Evolutionary conservation across 2,888 invertebrate genomes (phyloP), one percentile per base, ranked within the genome.

Genomic region (Cheilosia urbana): DNA sequence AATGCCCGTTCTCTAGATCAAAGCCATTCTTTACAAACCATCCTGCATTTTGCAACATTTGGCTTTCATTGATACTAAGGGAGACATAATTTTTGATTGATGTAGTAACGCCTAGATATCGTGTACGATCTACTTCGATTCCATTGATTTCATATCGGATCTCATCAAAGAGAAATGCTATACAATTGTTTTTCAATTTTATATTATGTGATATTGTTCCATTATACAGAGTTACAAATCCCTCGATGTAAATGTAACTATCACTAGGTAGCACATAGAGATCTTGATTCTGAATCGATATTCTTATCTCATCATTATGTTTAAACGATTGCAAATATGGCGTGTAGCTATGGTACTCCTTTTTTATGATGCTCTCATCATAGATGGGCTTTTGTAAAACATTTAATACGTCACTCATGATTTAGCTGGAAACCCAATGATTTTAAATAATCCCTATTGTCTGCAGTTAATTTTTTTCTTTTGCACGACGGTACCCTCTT

Each of bases 71-170:
- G 9, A 19, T 13, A 60, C 90, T 90, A 51, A 89, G 79, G 21
- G 91, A 91, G 11, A 90, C 82, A 82, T 88, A 91, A 68, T 89
- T 89, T 89, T 92, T 91, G 57, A 91, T 89, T 9, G 89, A 87
- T 11, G 89, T 88, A 27, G 90, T 89, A 13, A 90, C 87, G 17
- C 91, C 90, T 30, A 89, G 15, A 87, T 88, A 40, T 65, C 51
- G 15, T 11, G 51, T 51, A 2, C 51, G 49, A 3, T 73, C 63
- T 34, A 63, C 37, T 73, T 73, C 51, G 34, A 75, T 63, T 53
- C 63, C 53, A 73, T 63, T 65, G 19, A 75, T 55, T 65, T 75
- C 47, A 57, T 65, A 75, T 24, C 66, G 66, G 7, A 76, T 66
- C 45, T 76, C 65, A 55, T 77, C 51, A 77, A 77, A 77, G 40